Conservation (phyloP, 2,797 vertebrate genomes). For the Enteromius thamalakanensis region DNA sequence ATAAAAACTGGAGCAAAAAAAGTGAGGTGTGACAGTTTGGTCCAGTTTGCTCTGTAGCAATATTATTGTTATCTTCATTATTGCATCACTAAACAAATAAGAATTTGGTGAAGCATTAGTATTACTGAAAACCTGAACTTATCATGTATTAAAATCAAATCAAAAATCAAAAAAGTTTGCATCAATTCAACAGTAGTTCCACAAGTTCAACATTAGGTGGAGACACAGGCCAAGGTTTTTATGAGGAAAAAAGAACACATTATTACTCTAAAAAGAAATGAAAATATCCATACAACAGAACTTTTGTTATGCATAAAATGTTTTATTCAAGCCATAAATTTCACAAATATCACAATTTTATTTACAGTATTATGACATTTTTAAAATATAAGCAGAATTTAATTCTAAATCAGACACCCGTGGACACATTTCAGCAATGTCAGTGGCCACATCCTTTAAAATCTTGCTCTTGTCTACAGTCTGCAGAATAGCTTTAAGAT, state of each 20-base stretch:
- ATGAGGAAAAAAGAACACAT: background rate
- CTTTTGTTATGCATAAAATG: background rate
- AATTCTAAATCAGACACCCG: conserved; percentile 34
- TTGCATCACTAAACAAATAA: background rate
- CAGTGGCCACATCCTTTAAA: conserved; percentile 61
- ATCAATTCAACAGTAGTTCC: background rate
- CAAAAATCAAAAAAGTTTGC: no score
- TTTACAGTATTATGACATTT: background rate
- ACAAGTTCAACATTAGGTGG: conserved; percentile 61
- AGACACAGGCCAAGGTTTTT: conserved; percentile 53
- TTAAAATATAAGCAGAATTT: background rate
- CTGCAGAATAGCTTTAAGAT: conserved; percentile 72
- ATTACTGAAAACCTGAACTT: background rate
- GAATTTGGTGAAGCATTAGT: background rate
- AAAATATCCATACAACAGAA: background rate
- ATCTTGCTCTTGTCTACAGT: conserved; percentile 60
- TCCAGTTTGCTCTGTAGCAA: background rate
- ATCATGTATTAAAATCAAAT: background rate
- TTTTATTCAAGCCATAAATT: background rate
- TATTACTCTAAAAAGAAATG: background rate
- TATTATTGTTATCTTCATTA: background rate
- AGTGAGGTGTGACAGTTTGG: background rate
- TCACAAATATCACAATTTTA: background rate
- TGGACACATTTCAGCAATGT: conserved; percentile 60
- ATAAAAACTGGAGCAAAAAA: background rate